These are phyloP conservation scores for Aurelia sp. DNA, from an alignment of 30 jellyfish, hydroid and myxozoan species.

Conservation along the genomic window DNA sequence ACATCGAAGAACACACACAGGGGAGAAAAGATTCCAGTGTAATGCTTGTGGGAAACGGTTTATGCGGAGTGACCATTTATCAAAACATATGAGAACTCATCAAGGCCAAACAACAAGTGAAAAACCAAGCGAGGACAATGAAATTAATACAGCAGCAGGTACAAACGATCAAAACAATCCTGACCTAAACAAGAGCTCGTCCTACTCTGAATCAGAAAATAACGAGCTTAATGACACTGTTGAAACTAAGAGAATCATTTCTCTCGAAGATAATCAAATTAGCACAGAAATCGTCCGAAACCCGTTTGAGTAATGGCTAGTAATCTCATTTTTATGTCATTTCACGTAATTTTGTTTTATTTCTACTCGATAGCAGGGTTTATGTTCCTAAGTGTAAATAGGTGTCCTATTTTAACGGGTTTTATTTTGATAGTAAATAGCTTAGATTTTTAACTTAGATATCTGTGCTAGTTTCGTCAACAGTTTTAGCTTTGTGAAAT, in stretches of 20 bases:
- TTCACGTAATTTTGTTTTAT: neutral
- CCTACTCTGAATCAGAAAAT: constrained; percentile 36
- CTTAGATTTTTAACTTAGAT: constrained; percentile 23
- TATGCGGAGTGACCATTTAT: constrained; percentile 97
- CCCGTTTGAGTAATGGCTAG: constrained; percentile 56
- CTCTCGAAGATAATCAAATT: constrained; percentile 16
- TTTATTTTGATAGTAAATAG: constrained; percentile 51
- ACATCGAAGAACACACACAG: constrained; percentile 98
- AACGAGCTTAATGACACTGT: neutral
- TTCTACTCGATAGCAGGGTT: neutral
- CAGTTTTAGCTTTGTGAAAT: too few species aligned
- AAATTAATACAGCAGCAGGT: constrained; percentile 25
- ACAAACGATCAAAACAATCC: constrained; percentile 36
- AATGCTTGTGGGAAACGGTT: constrained; percentile 92
- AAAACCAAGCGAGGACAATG: constrained; percentile 55
- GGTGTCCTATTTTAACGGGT: constrained; percentile 32
- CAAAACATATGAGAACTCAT: constrained; percentile 99
- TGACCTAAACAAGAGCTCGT: constrained; percentile 1
- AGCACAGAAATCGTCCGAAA: constrained; percentile 58
- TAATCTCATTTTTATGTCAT: neutral
- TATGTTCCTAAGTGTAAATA: constrained; percentile 10
- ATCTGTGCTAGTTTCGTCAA: too few species aligned
- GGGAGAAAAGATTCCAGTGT: constrained; percentile 99
- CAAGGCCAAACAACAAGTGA: constrained; percentile 74
- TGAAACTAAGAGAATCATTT: neutral